These are phyloP conservation scores for Pyrocoelia pectoralis DNA, from an alignment of 2,888 invertebrate genomes.

Conservation along the genomic window DNA sequence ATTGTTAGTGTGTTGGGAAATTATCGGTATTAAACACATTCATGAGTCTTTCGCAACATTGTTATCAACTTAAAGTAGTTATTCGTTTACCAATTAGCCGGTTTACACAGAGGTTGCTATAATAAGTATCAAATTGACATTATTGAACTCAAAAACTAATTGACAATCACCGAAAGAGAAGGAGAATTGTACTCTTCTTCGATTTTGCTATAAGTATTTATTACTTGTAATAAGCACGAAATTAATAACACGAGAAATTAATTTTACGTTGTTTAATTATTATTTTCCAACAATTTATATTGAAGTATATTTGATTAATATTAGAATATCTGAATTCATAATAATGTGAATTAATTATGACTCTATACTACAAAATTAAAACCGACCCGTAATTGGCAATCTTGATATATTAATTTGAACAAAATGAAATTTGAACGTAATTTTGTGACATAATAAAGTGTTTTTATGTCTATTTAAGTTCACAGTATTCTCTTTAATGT, in stretches of 20 bases:
- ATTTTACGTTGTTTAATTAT: constrained; percentile 15
- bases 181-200: too few relatives aligned
- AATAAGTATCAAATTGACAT: too few relatives aligned
- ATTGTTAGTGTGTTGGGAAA: not conserved
- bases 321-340: constrained; percentile 1
- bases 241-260: not conserved
- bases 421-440: constrained; percentile 27
- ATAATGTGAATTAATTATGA: constrained; percentile 18
- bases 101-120: too few relatives aligned
- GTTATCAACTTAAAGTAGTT: not conserved
- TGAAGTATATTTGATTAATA: constrained; percentile 12
- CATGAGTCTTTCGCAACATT: not conserved
- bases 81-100: too few relatives aligned
- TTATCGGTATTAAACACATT: not conserved
- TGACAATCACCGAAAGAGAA: too few relatives aligned
- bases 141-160: too few relatives aligned
- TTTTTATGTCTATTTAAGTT: constrained; percentile 24
- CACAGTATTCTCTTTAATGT: constrained; percentile 21
- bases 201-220: too few relatives aligned
- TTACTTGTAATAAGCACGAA: too few relatives aligned
- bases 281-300: constrained; percentile 5
- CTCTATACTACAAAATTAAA: constrained; percentile 29
- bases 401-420: constrained; percentile 19
- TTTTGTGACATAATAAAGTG: constrained; percentile 18
- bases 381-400: constrained; percentile 26